Conservation (phyloP, 1,140 invertebrate species). For the Drosophila nannoptera region DNA sequence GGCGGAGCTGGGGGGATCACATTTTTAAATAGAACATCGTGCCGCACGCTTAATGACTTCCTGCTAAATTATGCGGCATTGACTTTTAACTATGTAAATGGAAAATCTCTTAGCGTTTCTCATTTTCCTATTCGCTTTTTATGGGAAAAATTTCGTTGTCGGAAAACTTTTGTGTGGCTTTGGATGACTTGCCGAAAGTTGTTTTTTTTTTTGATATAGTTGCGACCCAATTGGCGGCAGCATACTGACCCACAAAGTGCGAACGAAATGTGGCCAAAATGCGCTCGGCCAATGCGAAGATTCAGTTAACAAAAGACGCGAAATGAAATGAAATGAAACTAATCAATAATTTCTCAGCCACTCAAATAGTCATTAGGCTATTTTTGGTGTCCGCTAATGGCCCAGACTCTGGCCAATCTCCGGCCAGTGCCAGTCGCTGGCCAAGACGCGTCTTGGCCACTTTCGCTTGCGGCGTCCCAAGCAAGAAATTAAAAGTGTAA, state of each 20-base stretch:
- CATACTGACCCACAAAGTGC: slow-evolving; percentile 55
- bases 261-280: slow-evolving; percentile 12
- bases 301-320: neutral
- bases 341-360: slow-evolving; percentile 70
- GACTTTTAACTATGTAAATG: slow-evolving; percentile 53
- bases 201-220: neutral
- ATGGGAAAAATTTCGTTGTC: slow-evolving; percentile 8
- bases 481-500: slow-evolving; percentile 71
- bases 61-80: slow-evolving; percentile 71
- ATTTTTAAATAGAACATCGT: slow-evolving; percentile 58
- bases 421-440: slow-evolving; percentile 15
- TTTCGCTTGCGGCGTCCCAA: slow-evolving; percentile 59
- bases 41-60: slow-evolving; percentile 63
- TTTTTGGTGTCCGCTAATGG: slow-evolving; percentile 37
- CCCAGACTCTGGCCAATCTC: slow-evolving; percentile 20
- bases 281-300: slow-evolving; percentile 3
- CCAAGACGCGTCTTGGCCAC: slow-evolving; percentile 20
- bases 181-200: slow-evolving; percentile 27
- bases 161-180: slow-evolving; percentile 3
- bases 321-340: slow-evolving; percentile 11
- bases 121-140: slow-evolving; percentile 24
- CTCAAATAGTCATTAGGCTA: slow-evolving; percentile 66
- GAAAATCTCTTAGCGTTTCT: slow-evolving; percentile 33
- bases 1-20: neutral
- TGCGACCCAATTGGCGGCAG: slow-evolving; percentile 25